Conservation (phyloP, 2,888 invertebrate genomes). For the Acanthoscelides obtectus region DNA sequence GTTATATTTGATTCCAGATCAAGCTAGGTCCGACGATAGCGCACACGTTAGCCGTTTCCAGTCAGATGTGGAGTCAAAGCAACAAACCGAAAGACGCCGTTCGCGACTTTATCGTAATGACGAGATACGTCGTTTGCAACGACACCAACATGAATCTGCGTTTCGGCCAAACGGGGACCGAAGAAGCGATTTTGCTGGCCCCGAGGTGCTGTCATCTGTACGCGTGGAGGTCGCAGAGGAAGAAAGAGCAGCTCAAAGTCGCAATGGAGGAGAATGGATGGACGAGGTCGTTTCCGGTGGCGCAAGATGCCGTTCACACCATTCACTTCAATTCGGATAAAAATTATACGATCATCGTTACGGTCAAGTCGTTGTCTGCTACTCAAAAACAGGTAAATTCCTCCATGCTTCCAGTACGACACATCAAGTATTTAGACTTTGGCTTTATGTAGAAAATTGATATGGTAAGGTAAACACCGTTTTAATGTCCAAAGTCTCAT, state of each 20-base stretch:
- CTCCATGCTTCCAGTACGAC: too few species aligned
- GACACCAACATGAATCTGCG: conserved; percentile 59
- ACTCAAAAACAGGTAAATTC: conserved; percentile 64
- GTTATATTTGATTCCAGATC: conserved; percentile 27
- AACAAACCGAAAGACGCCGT: conserved; percentile 29
- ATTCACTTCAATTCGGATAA: conserved; percentile 47
- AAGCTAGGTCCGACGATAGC: conserved; percentile 60
- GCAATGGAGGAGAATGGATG: conserved; percentile 52
- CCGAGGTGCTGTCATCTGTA: conserved; percentile 65
- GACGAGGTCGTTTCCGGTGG: conserved; percentile 56
- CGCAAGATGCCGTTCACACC: conserved; percentile 48
- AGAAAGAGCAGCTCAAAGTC: conserved; percentile 52
- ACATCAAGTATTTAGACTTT: too few species aligned
- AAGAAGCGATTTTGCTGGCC: conserved; percentile 65
- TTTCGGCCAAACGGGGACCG: conserved; percentile 72
- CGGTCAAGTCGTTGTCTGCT: conserved; percentile 57
- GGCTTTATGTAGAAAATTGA: too few species aligned
- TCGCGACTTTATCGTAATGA: conserved; percentile 48
- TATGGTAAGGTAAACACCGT: too few species aligned
- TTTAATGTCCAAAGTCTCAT: too few species aligned
- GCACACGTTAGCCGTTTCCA: conserved; percentile 57
- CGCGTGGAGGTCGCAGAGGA: conserved; percentile 58
- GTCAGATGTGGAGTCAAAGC: conserved; percentile 56
- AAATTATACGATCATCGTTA: conserved; percentile 52
- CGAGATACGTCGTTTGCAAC: conserved; percentile 67